Conservation (phyloP, 2,113 vertebrate species). For the Ictidomys tridecemlineatus region DNA sequence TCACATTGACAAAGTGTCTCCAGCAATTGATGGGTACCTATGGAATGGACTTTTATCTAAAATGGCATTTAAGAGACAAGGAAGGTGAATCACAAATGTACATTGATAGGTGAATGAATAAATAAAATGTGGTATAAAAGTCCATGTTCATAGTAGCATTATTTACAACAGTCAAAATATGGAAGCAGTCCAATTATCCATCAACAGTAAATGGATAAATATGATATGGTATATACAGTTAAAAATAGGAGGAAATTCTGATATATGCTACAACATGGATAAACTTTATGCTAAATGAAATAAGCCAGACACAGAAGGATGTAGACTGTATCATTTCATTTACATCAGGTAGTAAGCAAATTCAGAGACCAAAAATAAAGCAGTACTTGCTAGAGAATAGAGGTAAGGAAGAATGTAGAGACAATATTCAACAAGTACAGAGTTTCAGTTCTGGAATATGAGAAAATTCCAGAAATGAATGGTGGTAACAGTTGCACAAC, state of each 20-base stretch:
- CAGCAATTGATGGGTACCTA: neutral
- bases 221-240: neutral
- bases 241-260: neutral
- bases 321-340: neutral
- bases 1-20: neutral
- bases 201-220: neutral
- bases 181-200: neutral
- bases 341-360: neutral
- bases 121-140: neutral
- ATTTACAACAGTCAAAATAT: neutral
- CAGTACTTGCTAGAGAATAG: neutral
- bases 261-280: neutral
- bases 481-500: neutral
- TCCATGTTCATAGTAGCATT: neutral
- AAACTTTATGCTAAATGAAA: neutral
- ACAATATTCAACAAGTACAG: neutral
- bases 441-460: neutral
- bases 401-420: neutral
- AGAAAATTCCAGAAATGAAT: neutral
- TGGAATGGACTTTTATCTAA: neutral
- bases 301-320: neutral
- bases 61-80: neutral
- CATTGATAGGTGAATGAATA: neutral
- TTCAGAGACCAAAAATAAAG: neutral
- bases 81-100: neutral